Percentiles rank a stretch among this genome's conserved stretches.
Conservation (phyloP, 2,113 vertebrate genomes). For the Mesocricetus auratus region DNA sequence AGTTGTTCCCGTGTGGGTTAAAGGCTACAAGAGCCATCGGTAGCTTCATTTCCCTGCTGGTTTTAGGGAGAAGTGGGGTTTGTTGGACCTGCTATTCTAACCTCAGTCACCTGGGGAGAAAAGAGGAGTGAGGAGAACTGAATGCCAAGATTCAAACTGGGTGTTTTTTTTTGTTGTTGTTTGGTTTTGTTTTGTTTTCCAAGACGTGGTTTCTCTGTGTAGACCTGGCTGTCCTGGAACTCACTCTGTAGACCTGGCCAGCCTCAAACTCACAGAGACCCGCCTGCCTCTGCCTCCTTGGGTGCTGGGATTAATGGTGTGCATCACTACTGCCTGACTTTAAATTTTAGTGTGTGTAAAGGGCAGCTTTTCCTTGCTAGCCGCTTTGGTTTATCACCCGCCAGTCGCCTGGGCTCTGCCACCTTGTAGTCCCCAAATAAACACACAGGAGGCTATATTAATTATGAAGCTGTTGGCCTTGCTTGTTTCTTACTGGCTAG, state of each 20-base stretch:
- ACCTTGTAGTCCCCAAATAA: no score
- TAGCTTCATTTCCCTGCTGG: neutral
- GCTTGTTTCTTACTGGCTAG: no score
- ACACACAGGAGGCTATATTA: no score
- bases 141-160: neutral
- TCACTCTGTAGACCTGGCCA: neutral
- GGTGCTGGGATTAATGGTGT: neutral
- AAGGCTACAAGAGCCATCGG: neutral
- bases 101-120: slow-evolving; percentile 9
- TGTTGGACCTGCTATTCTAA: neutral
- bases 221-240: neutral
- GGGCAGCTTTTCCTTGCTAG: no score
- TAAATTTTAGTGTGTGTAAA: neutral
- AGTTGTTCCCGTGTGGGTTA: slow-evolving; percentile 72
- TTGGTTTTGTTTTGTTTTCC: neutral
- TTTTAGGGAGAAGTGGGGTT: neutral
- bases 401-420: no score
- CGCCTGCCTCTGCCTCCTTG: neutral
- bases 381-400: no score
- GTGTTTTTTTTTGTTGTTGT: neutral
- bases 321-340: neutral
- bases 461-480: no score
- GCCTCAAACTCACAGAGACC: neutral
- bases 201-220: neutral
- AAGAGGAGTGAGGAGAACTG: neutral